phyloP scores from a whole-genome alignment of 2,797 vertebrate genomes.

The Staurois parvus region DNA sequence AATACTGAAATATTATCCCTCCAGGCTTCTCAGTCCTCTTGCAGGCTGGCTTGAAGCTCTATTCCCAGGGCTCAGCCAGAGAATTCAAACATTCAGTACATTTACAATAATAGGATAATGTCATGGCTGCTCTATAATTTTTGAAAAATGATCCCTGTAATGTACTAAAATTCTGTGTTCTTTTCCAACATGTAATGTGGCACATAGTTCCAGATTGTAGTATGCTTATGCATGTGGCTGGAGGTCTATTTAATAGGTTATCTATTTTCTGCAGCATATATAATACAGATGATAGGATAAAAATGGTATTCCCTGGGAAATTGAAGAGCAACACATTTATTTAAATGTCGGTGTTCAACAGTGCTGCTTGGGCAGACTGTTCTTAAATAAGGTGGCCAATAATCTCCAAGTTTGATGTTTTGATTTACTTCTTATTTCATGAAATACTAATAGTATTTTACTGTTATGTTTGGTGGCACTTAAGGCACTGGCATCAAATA shows the following conservation, averaged over 20 bases:
- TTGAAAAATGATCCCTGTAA: not conserved
- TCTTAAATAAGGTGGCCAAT: no score
- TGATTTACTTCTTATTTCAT: no score
- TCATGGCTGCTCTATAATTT: conserved; percentile 15
- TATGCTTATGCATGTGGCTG: not conserved
- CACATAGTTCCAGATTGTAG: not conserved
- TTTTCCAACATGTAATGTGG: not conserved
- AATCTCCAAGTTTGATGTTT: no score
- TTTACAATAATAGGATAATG: conserved; percentile 24
- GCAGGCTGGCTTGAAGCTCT: conserved; percentile 27
- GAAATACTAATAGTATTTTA: no score
- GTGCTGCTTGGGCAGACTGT: no score
- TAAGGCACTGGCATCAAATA: no score
- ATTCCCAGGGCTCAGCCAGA: conserved; percentile 28
- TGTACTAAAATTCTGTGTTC: not conserved
- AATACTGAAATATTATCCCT: conserved; percentile 35
- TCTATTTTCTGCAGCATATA: not conserved
- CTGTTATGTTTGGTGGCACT: no score
- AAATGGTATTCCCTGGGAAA: not conserved
- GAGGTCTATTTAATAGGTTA: not conserved
- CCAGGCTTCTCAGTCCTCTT: conserved; percentile 23
- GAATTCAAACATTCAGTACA: conserved; percentile 35
- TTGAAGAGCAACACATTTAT: not conserved
- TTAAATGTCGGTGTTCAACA: no score
- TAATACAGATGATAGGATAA: not conserved